Evolutionary conservation across 2,888 invertebrate species (phyloP).

Genomic region (Mesoligia furuncula): DNA sequence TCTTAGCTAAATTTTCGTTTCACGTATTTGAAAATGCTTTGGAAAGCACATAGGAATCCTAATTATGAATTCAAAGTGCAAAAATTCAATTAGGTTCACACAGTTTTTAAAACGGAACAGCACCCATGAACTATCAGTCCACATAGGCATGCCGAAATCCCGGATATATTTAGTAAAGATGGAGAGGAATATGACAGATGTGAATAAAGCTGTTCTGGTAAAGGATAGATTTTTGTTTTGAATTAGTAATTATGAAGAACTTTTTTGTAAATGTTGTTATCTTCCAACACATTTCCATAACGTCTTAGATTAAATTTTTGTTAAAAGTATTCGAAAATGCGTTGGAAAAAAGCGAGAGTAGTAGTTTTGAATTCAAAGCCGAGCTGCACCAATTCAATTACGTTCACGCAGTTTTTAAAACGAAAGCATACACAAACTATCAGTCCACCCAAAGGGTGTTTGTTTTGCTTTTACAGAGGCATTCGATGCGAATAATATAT

Average conservation of each 20-base stretch:
- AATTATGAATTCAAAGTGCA: slow-evolving; percentile 20
- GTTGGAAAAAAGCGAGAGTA: not conserved
- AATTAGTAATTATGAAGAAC: not conserved
- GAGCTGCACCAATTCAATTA: slow-evolving; percentile 46
- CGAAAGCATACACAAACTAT: slow-evolving; percentile 14
- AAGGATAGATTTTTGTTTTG: slow-evolving; percentile 27
- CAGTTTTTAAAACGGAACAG: slow-evolving; percentile 39
- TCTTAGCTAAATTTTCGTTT: slow-evolving; percentile 36
- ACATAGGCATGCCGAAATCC: slow-evolving; percentile 55
- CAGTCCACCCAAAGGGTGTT: slow-evolving; percentile 5
- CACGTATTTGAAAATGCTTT: slow-evolving; percentile 21
- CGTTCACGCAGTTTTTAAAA: slow-evolving; percentile 45
- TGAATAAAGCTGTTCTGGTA: slow-evolving; percentile 54
- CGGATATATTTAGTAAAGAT: slow-evolving; percentile 54
- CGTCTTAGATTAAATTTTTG: slow-evolving; percentile 32
- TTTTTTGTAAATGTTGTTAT: not conserved
- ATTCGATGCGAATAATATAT: slow-evolving; percentile 1
- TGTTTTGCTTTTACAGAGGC: slow-evolving; percentile 28
- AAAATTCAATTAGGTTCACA: slow-evolving; percentile 38
- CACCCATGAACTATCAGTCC: slow-evolving; percentile 13
- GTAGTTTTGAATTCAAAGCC: slow-evolving; percentile 33
- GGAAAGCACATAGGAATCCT: not conserved
- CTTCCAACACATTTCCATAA: slow-evolving; percentile 57
- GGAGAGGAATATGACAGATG: slow-evolving; percentile 53
- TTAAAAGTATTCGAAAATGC: slow-evolving; percentile 24